Evolutionary conservation across 2,888 invertebrate species (phyloP).

Genomic region (Netelia melanura): DNA sequence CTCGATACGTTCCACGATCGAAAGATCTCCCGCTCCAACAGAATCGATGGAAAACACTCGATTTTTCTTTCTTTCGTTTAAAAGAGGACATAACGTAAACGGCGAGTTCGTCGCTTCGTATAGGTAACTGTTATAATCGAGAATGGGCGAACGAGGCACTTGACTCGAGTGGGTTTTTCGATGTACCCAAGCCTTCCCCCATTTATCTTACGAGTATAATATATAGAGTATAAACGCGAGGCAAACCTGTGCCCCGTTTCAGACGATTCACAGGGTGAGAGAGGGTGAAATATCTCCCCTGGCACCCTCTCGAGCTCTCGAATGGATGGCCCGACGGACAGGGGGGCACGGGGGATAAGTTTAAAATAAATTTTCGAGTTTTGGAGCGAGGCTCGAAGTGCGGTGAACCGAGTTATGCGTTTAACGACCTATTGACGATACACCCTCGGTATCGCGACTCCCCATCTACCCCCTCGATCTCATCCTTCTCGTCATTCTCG

Average conservation of each 20-base stretch:
- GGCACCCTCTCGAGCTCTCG: slow-evolving; percentile 30
- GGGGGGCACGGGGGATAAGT: slow-evolving; percentile 65
- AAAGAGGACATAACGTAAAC: too few species aligned
- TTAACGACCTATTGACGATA: slow-evolving; percentile 84
- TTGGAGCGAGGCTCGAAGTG: slow-evolving; percentile 73
- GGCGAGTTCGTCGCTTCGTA: too few species aligned
- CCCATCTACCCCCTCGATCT: slow-evolving; percentile 37
- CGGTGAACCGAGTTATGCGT: slow-evolving; percentile 72
- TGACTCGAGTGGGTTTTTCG: slow-evolving; percentile 75
- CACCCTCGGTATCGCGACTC: slow-evolving; percentile 66
- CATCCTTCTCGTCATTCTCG: not conserved
- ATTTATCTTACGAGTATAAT: slow-evolving; percentile 33
- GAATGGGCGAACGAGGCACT: slow-evolving; percentile 71
- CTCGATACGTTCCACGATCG: too few species aligned
- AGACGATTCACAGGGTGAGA: slow-evolving; percentile 76
- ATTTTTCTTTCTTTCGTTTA: too few species aligned
- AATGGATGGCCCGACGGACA: slow-evolving; percentile 3
- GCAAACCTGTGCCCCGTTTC: slow-evolving; percentile 80
- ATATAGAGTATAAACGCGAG: slow-evolving; percentile 34
- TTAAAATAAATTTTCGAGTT: slow-evolving; percentile 83
- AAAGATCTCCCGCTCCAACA: too few species aligned
- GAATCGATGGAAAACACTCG: too few species aligned
- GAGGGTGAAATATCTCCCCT: slow-evolving; percentile 34
- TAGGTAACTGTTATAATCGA: too few species aligned
- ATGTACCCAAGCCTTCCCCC: too few species aligned